phyloP scores from a whole-genome alignment of 2,888 invertebrate genomes.

The Drosophila meridiana region DNA sequence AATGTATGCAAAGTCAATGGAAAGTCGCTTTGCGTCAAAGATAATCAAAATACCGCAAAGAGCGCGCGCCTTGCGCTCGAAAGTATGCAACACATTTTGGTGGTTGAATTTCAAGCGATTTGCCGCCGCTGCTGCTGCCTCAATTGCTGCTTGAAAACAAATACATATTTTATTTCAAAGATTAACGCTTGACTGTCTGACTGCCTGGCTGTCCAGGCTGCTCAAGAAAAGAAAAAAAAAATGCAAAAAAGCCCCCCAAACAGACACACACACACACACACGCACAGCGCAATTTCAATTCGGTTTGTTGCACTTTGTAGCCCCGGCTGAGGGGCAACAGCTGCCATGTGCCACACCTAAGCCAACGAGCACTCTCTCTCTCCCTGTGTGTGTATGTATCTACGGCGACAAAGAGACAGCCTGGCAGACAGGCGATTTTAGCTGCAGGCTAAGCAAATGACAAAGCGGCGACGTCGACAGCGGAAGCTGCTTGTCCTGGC shows the following conservation, averaged over 20 bases:
- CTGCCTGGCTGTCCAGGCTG: slow-evolving; percentile 13
- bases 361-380: slow-evolving; percentile 42
- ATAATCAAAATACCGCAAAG: slow-evolving; percentile 64
- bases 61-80: slow-evolving; percentile 43
- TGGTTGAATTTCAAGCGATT: slow-evolving; percentile 56
- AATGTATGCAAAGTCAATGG: slow-evolving; percentile 80
- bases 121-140: not conserved
- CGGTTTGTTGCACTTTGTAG: slow-evolving; percentile 78
- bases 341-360: slow-evolving; percentile 77
- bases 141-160: slow-evolving; percentile 44
- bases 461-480: slow-evolving; percentile 64
- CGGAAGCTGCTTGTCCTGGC: slow-evolving; percentile 76
- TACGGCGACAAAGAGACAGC: slow-evolving; percentile 30
- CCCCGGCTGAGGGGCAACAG: slow-evolving; percentile 54
- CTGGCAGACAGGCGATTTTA: slow-evolving; percentile 62
- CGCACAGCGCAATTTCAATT: slow-evolving; percentile 58
- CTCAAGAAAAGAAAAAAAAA: slow-evolving; percentile 11
- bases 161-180: slow-evolving; percentile 75
- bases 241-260: slow-evolving; percentile 56
- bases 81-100: slow-evolving; percentile 68
- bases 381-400: slow-evolving; percentile 26
- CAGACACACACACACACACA: slow-evolving; percentile 2
- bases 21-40: slow-evolving; percentile 69
- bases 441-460: slow-evolving; percentile 78
- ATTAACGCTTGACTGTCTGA: slow-evolving; percentile 62